These are phyloP conservation scores for Astropecten irregularis DNA, from an alignment of 53 echinoderm and acorn worm genomes.

Conservation along the genomic window DNA sequence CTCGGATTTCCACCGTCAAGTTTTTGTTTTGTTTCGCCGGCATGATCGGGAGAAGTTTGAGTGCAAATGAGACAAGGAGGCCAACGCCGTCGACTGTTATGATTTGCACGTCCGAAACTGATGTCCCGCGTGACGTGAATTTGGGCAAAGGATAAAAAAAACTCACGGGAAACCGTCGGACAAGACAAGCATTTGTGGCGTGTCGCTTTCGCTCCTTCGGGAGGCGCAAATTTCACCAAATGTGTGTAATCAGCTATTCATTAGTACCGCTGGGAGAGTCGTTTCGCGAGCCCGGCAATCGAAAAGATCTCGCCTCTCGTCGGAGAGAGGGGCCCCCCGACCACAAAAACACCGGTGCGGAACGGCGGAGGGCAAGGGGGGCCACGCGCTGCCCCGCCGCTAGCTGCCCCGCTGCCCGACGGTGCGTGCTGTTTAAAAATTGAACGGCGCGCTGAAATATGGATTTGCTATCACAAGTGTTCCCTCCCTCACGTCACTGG, in stretches of 20 bases:
- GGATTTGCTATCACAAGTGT: slow-evolving; percentile 63
- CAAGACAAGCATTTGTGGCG: slow-evolving; percentile 46
- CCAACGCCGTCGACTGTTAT: background rate
- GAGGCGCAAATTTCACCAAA: slow-evolving; percentile 66
- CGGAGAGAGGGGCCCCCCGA: no score
- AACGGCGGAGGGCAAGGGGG: slow-evolving; percentile 19
- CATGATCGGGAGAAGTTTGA: no score
- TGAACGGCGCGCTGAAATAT: slow-evolving; percentile 54
- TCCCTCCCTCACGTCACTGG: slow-evolving; percentile 65
- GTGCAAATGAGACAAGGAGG: no score
- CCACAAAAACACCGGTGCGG: slow-evolving; percentile 26
- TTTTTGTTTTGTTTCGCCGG: no score
- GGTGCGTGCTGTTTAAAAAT: slow-evolving; percentile 52
- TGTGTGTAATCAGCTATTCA: slow-evolving; percentile 64
- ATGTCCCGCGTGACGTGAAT: slow-evolving; percentile 29
- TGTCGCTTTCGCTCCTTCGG: slow-evolving; percentile 59
- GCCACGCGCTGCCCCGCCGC: background rate
- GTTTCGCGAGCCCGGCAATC: slow-evolving; percentile 19
- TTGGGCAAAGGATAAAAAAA: no score
- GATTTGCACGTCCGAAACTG: slow-evolving; percentile 33
- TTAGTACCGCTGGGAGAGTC: slow-evolving; percentile 52
- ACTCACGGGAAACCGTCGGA: slow-evolving; percentile 53
- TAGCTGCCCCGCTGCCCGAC: background rate
- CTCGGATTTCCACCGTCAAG: background rate
- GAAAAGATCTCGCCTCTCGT: slow-evolving; percentile 32